Evolutionary conservation across 2,888 invertebrate species (phyloP).

Genomic region (Brachypterus glaber): DNA sequence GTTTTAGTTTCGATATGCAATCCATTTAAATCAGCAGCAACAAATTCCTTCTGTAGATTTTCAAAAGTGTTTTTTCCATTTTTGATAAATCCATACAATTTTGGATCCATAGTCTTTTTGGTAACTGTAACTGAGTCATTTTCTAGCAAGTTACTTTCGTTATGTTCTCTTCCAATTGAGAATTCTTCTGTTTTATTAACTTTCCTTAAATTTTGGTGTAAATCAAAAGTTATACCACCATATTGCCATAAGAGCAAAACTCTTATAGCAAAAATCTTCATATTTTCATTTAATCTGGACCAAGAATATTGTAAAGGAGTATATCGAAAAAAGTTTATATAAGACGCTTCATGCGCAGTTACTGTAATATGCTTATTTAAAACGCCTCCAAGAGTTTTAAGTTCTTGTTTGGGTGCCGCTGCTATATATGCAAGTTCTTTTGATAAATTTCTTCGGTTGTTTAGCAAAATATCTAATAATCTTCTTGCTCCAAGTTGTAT

Average conservation of each 20-base stretch:
- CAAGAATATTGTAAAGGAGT: slow-evolving; percentile 28
- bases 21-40: slow-evolving; percentile 36
- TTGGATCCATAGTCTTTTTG: too few species aligned
- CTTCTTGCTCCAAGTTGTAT: not conserved
- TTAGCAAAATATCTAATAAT: not conserved
- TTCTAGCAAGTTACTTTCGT: not conserved
- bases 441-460: not conserved
- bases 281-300: slow-evolving; percentile 40
- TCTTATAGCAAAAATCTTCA: slow-evolving; percentile 45
- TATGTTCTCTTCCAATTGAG: not conserved
- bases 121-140: too few species aligned
- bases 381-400: not conserved
- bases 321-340: not conserved
- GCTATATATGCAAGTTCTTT: too few species aligned
- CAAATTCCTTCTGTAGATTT: slow-evolving; percentile 29
- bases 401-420: not conserved
- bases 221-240: slow-evolving; percentile 43
- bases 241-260: slow-evolving; percentile 47
- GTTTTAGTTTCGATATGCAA: slow-evolving; percentile 38
- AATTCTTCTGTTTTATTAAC: too few species aligned
- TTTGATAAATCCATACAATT: too few species aligned
- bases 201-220: slow-evolving; percentile 18
- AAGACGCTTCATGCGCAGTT: not conserved
- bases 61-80: too few species aligned
- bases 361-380: not conserved